Conservation (phyloP, 2,797 vertebrate species). For the Lepilemur ruficaudatus region DNA sequence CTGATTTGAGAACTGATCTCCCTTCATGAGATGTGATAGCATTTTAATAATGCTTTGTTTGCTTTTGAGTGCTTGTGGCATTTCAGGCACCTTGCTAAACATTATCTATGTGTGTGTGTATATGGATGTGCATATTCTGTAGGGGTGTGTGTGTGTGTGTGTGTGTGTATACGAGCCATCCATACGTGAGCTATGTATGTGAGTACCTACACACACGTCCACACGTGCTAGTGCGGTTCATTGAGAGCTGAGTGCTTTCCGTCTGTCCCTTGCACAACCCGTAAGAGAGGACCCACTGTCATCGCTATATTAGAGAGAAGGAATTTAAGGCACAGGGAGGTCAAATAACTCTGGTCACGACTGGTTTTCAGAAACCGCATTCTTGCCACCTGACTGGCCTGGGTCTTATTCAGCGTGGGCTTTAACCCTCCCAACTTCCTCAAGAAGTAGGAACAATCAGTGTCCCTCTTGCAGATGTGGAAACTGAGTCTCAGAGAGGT, state of each 20-base stretch:
- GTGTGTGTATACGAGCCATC: background rate
- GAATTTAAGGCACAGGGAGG: too few species aligned
- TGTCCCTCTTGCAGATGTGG: background rate
- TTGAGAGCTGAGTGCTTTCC: background rate
- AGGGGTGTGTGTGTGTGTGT: background rate
- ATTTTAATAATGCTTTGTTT: background rate
- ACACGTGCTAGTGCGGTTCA: background rate
- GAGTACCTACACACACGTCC: fast-evolving
- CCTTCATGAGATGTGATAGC: background rate
- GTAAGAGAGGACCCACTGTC: background rate
- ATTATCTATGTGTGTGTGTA: background rate
- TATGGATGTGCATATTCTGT: background rate
- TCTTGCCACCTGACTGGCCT: background rate
- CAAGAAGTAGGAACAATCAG: background rate
- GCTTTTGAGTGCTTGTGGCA: background rate
- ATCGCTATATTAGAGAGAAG: background rate
- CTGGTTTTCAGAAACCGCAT: fast-evolving
- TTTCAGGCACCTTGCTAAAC: too few species aligned
- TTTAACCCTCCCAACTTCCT: background rate
- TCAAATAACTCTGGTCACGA: background rate
- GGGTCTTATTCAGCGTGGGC: background rate
- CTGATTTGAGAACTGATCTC: background rate
- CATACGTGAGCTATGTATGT: background rate
- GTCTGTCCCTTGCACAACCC: background rate
- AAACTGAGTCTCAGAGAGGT: background rate